Base-by-base conservation (phyloP, 2,113 vertebrate genomes). In the Seriola aureovittata region DNA sequence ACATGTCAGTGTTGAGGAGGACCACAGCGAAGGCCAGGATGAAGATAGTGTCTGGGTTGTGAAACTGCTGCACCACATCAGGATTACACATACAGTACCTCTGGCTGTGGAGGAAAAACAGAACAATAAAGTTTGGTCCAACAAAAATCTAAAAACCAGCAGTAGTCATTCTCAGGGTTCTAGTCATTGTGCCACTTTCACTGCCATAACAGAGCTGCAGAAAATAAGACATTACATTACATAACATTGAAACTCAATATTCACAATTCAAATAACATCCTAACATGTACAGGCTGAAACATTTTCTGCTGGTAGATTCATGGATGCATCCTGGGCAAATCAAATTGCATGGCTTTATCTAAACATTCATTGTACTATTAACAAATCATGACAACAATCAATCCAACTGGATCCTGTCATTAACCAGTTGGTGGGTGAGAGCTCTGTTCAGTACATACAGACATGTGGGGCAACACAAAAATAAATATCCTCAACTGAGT, bases 51-150 rank as follows among this genome's bases (percentile, higher is more conserved):
- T 99, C 98, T 0, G 98, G 98, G 92, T 99, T 99, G 95, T 99
- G 98, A 90, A 99, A 99, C 92, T 99, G 98, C 93, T 99, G 98
- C 77, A 99, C 98, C 93, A 99, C 97, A 8, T 99, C 98, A 0
- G 98, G 98, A 90, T 99, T 99, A 85, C 98, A 99, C 97, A 99
- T 99, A 89, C 98, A 99, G 93, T 99, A 99, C 82, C 98, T 96
- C 94, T 99, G 98, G 95, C 98, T 99, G 95, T 32, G 58, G 84
- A 77, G 74, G 74, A 85, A 54, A 88, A 82, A 91, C 3, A 78
- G 32, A 36, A 86, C 7, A 80, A 21, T 0, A 40, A 1, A 42
- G n/a, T 70, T 25, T 46, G 4, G 12, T 14, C 21, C 23, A 48
- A 34, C 8, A 63, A 23, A 62, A 25, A 0, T 55, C 10, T 54